Conservation (phyloP, 2,113 vertebrate genomes). For the Diphyllodes magnificus region DNA sequence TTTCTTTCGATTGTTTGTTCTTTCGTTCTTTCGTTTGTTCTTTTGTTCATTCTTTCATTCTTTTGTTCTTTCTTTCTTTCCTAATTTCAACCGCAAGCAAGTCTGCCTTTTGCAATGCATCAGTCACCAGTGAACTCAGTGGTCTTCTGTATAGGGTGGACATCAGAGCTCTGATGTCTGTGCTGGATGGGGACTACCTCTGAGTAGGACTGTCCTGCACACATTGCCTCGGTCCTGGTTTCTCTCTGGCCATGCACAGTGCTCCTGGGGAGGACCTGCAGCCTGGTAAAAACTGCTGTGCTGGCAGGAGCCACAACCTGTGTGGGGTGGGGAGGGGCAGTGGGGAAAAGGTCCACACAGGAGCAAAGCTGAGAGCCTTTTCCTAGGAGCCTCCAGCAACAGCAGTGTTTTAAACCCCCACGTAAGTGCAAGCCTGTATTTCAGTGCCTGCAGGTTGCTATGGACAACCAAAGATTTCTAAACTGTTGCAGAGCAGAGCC, state of each 20-base stretch:
- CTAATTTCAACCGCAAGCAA: not conserved
- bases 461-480: slow-evolving; percentile 14
- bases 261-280: not conserved
- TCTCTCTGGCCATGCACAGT: rapidly evolving
- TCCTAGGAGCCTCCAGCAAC: not conserved
- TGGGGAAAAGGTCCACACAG: not conserved
- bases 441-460: slow-evolving; percentile 35
- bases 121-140: not conserved
- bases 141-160: not conserved
- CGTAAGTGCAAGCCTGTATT: not conserved
- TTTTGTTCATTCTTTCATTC: too few species aligned
- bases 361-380: not conserved
- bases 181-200: not conserved
- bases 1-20: too few species aligned
- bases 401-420: not conserved
- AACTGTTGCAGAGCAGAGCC: not conserved
- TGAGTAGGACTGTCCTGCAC: not conserved
- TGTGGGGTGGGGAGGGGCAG: not conserved
- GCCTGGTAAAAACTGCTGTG: not conserved
- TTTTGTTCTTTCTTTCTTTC: not conserved
- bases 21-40: too few species aligned
- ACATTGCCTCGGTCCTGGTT: rapidly evolving
- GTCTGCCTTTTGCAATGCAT: not conserved
- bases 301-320: not conserved
- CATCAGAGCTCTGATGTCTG: not conserved